A percentile compares a stretch with the other conserved stretches of the same genome.
Evolutionary conservation across 2,888 invertebrate genomes (phyloP).

Genomic region (Philaethria dido): DNA sequence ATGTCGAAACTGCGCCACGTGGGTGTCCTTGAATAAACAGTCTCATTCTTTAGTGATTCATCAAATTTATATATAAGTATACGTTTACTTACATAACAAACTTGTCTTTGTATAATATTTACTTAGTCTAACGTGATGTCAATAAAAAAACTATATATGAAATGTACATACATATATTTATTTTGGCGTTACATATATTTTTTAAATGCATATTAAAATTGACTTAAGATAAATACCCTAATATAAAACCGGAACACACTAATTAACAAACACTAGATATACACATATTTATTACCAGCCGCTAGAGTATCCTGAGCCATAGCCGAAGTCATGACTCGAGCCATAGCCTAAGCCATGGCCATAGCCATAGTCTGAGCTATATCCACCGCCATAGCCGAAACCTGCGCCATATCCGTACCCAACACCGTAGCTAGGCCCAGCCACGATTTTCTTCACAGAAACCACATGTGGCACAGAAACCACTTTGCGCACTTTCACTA

Average conservation of each 20-base stretch:
- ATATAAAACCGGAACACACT: constrained; percentile 10
- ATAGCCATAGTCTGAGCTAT: constrained; percentile 39
- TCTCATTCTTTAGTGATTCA: neutral
- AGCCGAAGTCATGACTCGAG: constrained; percentile 16
- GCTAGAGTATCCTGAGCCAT: constrained; percentile 12
- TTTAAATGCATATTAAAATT: neutral
- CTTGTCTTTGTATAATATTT: neutral
- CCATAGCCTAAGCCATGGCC: constrained; percentile 42
- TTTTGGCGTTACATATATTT: constrained; percentile 13
- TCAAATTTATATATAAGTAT: neutral
- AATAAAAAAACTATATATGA: neutral
- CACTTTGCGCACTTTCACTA: constrained; percentile 57
- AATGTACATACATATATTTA: constrained; percentile 3
- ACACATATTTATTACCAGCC: constrained; percentile 3
- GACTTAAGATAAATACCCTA: neutral
- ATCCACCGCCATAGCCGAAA: constrained; percentile 40
- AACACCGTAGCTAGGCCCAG: constrained; percentile 50
- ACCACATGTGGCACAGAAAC: constrained; percentile 62
- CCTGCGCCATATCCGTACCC: constrained; percentile 44
- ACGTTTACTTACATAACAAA: constrained; percentile 2
- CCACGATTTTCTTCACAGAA: constrained; percentile 62
- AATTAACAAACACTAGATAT: constrained; percentile 4
- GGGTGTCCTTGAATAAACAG: neutral
- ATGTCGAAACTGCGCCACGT: neutral
- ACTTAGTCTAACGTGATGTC: neutral